These are phyloP conservation scores for Rhyacophila brunnea DNA, from an alignment of 1,140 invertebrate genomes.

Conservation along the genomic window DNA sequence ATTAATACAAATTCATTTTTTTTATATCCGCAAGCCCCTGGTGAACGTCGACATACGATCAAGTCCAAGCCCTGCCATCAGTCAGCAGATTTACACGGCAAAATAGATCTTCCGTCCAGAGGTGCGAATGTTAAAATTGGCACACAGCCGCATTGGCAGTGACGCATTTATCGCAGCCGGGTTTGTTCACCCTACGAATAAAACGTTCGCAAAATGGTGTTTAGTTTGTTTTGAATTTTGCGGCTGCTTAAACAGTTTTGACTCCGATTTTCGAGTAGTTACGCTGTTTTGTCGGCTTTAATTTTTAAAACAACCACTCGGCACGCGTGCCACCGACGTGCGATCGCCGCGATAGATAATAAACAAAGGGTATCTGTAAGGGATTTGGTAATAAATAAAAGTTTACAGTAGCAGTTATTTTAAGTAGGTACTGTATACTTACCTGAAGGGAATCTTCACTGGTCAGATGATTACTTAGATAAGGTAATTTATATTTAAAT, in stretches of 20 bases:
- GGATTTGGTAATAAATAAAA: background rate
- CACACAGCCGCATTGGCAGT: background rate
- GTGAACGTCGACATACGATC: too few relatives aligned
- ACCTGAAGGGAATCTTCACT: too few relatives aligned
- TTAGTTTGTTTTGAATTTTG: slow-evolving; percentile 31
- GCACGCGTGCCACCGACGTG: slow-evolving; percentile 5
- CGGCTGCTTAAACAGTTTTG: slow-evolving; percentile 30
- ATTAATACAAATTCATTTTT: too few relatives aligned
- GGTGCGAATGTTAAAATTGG: too few relatives aligned
- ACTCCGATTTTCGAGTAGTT: slow-evolving; percentile 16
- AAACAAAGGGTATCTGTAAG: background rate
- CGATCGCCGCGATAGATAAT: slow-evolving; percentile 15
- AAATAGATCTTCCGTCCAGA: too few relatives aligned
- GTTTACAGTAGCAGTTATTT: too few relatives aligned
- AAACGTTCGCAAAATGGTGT: slow-evolving; percentile 20
- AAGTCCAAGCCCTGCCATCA: too few relatives aligned
- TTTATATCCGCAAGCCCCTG: too few relatives aligned
- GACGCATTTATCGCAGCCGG: background rate
- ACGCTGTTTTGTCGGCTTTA: slow-evolving; percentile 18
- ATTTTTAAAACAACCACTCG: slow-evolving; percentile 7
- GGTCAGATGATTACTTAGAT: too few relatives aligned
- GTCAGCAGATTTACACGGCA: too few relatives aligned
- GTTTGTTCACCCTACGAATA: slow-evolving; percentile 16
- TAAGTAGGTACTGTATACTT: too few relatives aligned
- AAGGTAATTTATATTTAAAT: too few relatives aligned